These are phyloP conservation scores for Borostomias antarcticus DNA, from an alignment of 2,797 vertebrate genomes.

Conservation along the genomic window DNA sequence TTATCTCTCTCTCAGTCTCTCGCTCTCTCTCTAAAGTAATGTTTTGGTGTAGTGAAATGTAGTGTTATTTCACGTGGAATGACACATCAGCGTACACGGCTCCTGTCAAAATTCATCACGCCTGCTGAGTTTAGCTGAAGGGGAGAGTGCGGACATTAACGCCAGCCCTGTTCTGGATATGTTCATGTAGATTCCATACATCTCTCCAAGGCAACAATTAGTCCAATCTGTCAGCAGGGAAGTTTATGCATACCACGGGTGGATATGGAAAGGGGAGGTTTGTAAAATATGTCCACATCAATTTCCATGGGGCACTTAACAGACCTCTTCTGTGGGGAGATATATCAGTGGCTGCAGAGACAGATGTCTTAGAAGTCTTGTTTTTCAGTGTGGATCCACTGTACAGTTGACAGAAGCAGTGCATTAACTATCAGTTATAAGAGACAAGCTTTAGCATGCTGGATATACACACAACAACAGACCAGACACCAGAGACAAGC, in stretches of 20 bases:
- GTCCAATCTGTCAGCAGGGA: constrained; percentile 21
- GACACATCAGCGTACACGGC: not conserved
- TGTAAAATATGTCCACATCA: constrained; percentile 47
- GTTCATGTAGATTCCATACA: constrained; percentile 9
- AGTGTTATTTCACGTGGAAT: not conserved
- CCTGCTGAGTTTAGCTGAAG: not conserved
- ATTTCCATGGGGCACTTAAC: constrained; percentile 55
- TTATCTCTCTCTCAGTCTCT: not conserved
- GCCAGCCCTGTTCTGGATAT: too few relatives aligned
- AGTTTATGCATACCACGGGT: constrained; percentile 43
- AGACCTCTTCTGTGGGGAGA: constrained; percentile 49
- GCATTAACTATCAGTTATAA: constrained; percentile 57
- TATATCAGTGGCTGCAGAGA: constrained; percentile 51
- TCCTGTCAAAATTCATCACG: not conserved
- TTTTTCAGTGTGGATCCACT: constrained; percentile 55
- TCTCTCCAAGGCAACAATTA: constrained; percentile 40
- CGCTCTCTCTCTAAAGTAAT: not conserved
- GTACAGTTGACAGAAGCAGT: constrained; percentile 46
- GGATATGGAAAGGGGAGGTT: constrained; percentile 48
- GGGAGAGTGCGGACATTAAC: too few relatives aligned
- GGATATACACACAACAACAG: constrained; percentile 47
- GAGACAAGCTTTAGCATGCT: constrained; percentile 56
- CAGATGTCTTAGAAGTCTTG: constrained; percentile 51
- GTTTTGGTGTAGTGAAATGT: not conserved
- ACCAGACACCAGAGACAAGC: constrained; percentile 52